Evolutionary conservation across 2,797 vertebrate species (phyloP), one percentile per base, ranked within the genome.

Genomic region (Nyctibius grandis): DNA sequence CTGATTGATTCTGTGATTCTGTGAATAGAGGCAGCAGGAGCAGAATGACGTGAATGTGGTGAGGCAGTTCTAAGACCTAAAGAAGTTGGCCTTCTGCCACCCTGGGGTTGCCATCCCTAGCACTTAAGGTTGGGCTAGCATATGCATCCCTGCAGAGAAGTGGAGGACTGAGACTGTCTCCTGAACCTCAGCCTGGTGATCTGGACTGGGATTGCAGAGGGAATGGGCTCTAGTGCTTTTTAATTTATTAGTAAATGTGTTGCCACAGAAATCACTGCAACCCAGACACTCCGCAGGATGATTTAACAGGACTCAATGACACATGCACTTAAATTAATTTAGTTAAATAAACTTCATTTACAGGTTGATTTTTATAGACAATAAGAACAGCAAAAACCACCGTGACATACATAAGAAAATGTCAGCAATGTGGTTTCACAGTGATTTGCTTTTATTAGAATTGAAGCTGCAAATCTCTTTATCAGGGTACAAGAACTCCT

Each of bases 401-500:
- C 26, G 23, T 88, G 60, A 54, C 45, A 47, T 77, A 40, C 28
- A 38, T 5, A 15, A 81, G 29, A 23, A 70, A 70, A 44, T 74
- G n/a, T 74, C 76, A 94, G 44, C 53, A 68, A 47, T 2, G 5
- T 16, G 53, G 51, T 94, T 91, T 93, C 73, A 84, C 53, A 90
- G 70, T 64, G 92, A 54, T 33, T 84, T 88, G 61, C 6, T 90
- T 97, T 97, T 96, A 97, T 95, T 97, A 59, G 65, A 75, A 67
- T 18, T 81, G 45, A 88, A 95, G 68, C 64, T 88, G 69, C 48
- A 95, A 78, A 93, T 84, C 25, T 83, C 14, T 85, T 79, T 83
- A 29, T 19, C 2, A 0, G 50, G 47, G 21, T 65, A 86, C 80
- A 86, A 94, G 83, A 94, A 44, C 54, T 87, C 33, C 15, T 93